Evolutionary conservation across 2,113 vertebrate genomes (phyloP).

Genomic region (Mesembrinibis cayennensis): DNA sequence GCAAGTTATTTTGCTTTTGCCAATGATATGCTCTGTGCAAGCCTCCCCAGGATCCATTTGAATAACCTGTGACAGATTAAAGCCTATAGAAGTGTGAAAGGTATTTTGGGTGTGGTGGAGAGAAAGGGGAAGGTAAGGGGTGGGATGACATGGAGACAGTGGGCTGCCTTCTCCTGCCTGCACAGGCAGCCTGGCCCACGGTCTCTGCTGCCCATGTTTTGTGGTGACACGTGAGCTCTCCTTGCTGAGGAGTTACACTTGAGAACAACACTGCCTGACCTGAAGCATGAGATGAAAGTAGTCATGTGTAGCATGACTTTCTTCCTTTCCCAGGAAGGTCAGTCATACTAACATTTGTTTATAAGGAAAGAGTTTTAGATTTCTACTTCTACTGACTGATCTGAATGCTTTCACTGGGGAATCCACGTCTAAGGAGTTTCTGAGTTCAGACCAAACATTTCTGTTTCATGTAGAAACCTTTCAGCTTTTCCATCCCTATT

Average conservation of each 20-base stretch:
- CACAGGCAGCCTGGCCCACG: fast-evolving
- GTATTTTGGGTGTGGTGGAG: background rate
- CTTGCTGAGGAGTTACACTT: background rate
- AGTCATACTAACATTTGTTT: background rate
- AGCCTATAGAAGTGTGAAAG: background rate
- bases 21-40: background rate
- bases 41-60: background rate
- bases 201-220: background rate
- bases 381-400: background rate
- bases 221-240: fast-evolving
- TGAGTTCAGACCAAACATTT: background rate
- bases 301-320: background rate
- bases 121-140: background rate
- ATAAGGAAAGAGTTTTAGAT: background rate
- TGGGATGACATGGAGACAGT: background rate
- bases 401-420: fast-evolving
- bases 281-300: background rate
- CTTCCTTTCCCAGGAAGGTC: background rate
- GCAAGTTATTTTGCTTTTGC: background rate
- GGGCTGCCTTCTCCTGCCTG: background rate
- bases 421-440: background rate
- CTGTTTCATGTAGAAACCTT: background rate
- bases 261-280: background rate
- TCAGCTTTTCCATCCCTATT: background rate
- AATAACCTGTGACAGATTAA: background rate